Evolutionary conservation across 2,797 vertebrate species (phyloP), one percentile per base, ranked within the genome.

Genomic region (Semaprochilodus insignis): DNA sequence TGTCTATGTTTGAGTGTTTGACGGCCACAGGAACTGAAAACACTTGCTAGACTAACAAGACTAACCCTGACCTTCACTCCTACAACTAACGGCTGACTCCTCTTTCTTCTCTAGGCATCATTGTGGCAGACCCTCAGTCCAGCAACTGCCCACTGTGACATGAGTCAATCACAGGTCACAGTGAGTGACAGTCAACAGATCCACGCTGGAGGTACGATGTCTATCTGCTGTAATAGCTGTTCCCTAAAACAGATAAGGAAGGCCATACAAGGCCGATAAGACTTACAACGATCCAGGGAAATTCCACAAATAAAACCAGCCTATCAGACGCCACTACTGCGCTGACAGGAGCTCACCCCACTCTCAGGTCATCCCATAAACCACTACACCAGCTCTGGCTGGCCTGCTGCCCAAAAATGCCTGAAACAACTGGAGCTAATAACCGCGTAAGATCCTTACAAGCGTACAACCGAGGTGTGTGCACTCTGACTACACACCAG

Each of bases 131-230:
- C 8, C 17, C 5, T 48, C 34, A 55, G 51, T 52, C 36, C 27
- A 4, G 48, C 16, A 69, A n/a, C 11, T 14, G 57, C 27, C 57
- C 81, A 66, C 51, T 8, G 25, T 80, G 72, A 77, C 69, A 17
- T n/a, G 36, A 70, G 44, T 81, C 74, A 23, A 44, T 19, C 27
- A 1, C 11, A 2, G 77, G 86, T 85, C 81, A 81, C 40, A 52
- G 19, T 4, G 31, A 76, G 44, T 19, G 67, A 67, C 73, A 52
- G 62, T 80, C 52, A 80, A 74, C 21, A 83, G 78, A 77, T 71
- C 83, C 85, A 79, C 78, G 85, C 80, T 83, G 85, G 72, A 86
- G 72, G 80, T 44, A 65, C 48, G 52, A 77, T 82, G 63, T 76
- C 81, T 75, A 71, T 74, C 48, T 72, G 71, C 72, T 57, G 34